These are phyloP conservation scores for Sesamia nonagrioides DNA, from an alignment of 1,140 invertebrate genomes.

Conservation along the genomic window DNA sequence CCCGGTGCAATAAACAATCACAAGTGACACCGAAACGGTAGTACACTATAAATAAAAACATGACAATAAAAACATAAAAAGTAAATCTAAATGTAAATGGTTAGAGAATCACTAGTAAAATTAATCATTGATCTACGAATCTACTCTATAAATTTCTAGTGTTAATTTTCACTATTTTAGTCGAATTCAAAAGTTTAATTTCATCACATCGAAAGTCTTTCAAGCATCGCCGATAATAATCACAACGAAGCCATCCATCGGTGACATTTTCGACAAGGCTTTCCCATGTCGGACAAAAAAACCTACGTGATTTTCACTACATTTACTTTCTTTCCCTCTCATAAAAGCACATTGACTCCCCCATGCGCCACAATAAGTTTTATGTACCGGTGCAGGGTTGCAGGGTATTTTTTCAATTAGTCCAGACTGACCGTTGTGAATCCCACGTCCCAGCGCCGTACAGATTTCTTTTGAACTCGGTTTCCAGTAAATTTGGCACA, in stretches of 20 bases:
- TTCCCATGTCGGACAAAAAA: background rate
- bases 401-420: conserved; percentile 40
- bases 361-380: conserved; percentile 10
- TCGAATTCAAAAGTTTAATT: too few species aligned
- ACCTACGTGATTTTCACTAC: background rate
- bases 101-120: too few species aligned
- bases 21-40: too few species aligned
- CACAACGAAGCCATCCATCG: background rate
- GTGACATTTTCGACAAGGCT: too few species aligned
- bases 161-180: too few species aligned
- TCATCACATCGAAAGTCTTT: too few species aligned
- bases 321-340: conserved; percentile 1
- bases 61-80: too few species aligned
- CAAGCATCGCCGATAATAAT: background rate
- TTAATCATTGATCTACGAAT: too few species aligned
- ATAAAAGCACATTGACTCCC: background rate
- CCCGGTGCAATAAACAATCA: too few species aligned
- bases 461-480: conserved; percentile 69
- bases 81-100: too few species aligned
- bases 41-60: too few species aligned
- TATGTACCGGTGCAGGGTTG: background rate
- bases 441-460: conserved; percentile 51
- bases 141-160: too few species aligned
- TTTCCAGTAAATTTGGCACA: conserved; percentile 73
- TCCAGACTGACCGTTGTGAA: conserved; percentile 30